Percentiles rank a stretch among this genome's conserved stretches.
Conservation (phyloP, 2,113 vertebrate genomes). For the Mastomys coucha region DNA sequence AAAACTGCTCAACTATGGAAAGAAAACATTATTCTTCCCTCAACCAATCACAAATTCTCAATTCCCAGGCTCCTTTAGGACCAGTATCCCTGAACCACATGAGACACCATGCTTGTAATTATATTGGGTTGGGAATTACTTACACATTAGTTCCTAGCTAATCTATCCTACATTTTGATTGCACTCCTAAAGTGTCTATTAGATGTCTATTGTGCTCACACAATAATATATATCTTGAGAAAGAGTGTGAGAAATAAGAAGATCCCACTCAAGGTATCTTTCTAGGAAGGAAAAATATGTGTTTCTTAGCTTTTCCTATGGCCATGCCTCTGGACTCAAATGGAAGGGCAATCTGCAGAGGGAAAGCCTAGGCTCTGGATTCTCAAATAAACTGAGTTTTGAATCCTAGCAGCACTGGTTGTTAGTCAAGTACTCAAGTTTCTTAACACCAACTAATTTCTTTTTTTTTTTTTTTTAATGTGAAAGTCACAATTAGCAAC, state of each 20-base stretch:
- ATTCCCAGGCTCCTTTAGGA: not conserved
- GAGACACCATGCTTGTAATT: not conserved
- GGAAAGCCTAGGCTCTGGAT: not conserved
- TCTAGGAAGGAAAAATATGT: not conserved
- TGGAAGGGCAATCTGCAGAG: not conserved
- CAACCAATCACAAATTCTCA: constrained; percentile 31
- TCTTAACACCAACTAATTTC: not conserved
- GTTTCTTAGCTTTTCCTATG: not conserved
- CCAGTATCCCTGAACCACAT: not conserved
- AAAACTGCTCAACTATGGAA: not conserved
- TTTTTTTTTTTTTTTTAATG: not conserved
- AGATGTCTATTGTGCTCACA: not conserved
- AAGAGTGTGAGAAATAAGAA: not conserved
- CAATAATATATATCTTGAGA: not conserved
- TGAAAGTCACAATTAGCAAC: not conserved
- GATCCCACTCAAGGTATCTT: not conserved
- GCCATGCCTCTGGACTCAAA: not conserved
- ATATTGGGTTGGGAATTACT: not conserved
- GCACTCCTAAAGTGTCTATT: not conserved
- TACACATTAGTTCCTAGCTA: not conserved
- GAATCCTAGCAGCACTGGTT: not conserved
- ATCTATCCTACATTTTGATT: not conserved
- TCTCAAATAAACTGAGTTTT: not conserved
- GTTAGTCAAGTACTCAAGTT: not conserved
- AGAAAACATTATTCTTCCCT: not conserved